phyloP scores from a whole-genome alignment of 2,113 vertebrate species.

The Plectropomus leopardus region DNA sequence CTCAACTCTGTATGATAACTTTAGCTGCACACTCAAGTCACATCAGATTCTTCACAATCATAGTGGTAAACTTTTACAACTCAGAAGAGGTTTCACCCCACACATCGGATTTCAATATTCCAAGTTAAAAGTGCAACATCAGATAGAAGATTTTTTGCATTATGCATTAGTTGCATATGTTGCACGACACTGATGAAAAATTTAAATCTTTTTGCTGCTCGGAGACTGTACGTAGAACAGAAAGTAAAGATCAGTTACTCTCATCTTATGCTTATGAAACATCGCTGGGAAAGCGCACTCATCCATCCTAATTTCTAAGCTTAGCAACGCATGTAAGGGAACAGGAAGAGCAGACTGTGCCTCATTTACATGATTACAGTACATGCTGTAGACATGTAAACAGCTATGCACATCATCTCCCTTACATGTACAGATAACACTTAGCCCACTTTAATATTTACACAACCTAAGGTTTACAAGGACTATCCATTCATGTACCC shows the following conservation, averaged over 20 bases:
- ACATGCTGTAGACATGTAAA: constrained; percentile 63
- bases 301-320: constrained; percentile 43
- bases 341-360: constrained; percentile 38
- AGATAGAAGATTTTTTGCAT: not conserved
- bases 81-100: not conserved
- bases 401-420: constrained; percentile 39
- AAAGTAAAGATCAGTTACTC: constrained; percentile 35
- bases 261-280: constrained; percentile 19
- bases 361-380: constrained; percentile 65
- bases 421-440: constrained; percentile 50
- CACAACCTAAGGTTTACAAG: constrained; percentile 53
- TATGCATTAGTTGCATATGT: constrained; percentile 8
- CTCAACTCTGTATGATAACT: not conserved
- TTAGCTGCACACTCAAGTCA: no score
- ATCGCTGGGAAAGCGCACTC: constrained; percentile 44
- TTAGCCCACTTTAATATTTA: constrained; percentile 55
- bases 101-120: not conserved
- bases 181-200: constrained; percentile 20
- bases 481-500: constrained; percentile 49
- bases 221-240: not conserved
- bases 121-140: constrained; percentile 1
- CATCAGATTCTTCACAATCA: not conserved
- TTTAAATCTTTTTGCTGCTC: not conserved
- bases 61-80: not conserved
- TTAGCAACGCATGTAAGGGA: constrained; percentile 41